Conservation (phyloP, 2,113 vertebrate genomes). For the Coreoperca whiteheadi region DNA sequence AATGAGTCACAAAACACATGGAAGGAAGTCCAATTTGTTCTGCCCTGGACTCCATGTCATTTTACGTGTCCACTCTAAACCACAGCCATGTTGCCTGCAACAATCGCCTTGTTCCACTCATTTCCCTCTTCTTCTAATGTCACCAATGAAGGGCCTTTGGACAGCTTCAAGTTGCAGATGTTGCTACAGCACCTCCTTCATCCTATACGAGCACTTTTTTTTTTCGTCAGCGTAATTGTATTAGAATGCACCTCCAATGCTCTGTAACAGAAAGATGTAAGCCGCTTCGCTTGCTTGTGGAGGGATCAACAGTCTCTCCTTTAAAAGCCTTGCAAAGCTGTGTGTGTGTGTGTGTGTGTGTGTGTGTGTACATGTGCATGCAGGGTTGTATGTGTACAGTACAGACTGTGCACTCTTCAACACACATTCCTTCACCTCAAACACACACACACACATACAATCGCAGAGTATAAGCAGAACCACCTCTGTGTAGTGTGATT, state of each 20-base stretch:
- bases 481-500: constrained; percentile 82
- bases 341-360: constrained; percentile 28
- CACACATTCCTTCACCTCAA: constrained; percentile 48
- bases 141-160: constrained; percentile 51
- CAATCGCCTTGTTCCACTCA: constrained; percentile 65
- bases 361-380: constrained; percentile 29
- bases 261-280: constrained; percentile 77
- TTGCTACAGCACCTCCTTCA: constrained; percentile 57
- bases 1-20: constrained; percentile 36
- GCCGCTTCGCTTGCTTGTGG: constrained; percentile 74
- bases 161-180: constrained; percentile 56
- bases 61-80: constrained; percentile 44
- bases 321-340: constrained; percentile 77
- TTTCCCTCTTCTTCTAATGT: constrained; percentile 55
- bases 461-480: constrained; percentile 63
- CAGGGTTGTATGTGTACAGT: background rate
- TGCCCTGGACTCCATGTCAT: constrained; percentile 38
- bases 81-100: constrained; percentile 41
- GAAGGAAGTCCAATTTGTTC: constrained; percentile 52
- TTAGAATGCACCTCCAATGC: constrained; percentile 80
- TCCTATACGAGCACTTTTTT: constrained; percentile 65
- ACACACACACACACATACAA: constrained; percentile 34
- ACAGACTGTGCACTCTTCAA: constrained; percentile 16
- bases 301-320: constrained; percentile 79
- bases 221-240: constrained; percentile 79